Evolutionary conservation across 2,888 invertebrate species (phyloP).

Genomic region (Melieria picta): DNA sequence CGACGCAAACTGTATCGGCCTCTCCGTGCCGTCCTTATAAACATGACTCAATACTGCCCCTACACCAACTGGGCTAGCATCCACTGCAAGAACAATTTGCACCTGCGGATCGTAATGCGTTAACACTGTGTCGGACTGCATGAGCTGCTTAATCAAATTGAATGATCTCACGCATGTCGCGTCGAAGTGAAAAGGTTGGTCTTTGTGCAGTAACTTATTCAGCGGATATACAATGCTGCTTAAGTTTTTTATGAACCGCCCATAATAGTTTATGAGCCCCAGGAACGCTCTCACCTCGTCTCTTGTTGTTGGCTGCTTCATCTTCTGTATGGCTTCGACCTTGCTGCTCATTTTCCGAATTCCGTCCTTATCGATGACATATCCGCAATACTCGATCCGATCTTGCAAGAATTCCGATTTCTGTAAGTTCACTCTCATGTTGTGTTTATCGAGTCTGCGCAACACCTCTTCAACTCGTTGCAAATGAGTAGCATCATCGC

Average conservation of each 20-base stretch:
- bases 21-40: conserved; percentile 6
- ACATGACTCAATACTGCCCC: conserved; percentile 57
- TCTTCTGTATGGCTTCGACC: conserved; percentile 6
- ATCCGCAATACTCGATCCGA: too few species aligned
- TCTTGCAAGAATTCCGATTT: too few species aligned
- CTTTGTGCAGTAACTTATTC: conserved; percentile 5
- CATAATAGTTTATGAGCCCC: not conserved
- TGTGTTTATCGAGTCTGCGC: too few species aligned
- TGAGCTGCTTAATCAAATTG: conserved; percentile 44
- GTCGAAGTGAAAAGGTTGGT: not conserved
- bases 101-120: conserved; percentile 48
- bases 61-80: conserved; percentile 49
- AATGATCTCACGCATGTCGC: too few species aligned
- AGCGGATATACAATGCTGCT: conserved; percentile 7
- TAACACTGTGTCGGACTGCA: conserved; percentile 39
- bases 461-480: too few species aligned
- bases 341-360: conserved; percentile 48
- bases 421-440: too few species aligned
- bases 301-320: conserved; percentile 10
- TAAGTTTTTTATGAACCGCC: not conserved
- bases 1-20: conserved; percentile 60
- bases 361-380: conserved; percentile 48
- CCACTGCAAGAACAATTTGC: conserved; percentile 46
- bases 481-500: conserved; percentile 39
- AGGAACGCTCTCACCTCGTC: conserved; percentile 8